These are phyloP conservation scores for Leptopilina boulardi DNA, from an alignment of 1,140 invertebrate species.

Conservation along the genomic window DNA sequence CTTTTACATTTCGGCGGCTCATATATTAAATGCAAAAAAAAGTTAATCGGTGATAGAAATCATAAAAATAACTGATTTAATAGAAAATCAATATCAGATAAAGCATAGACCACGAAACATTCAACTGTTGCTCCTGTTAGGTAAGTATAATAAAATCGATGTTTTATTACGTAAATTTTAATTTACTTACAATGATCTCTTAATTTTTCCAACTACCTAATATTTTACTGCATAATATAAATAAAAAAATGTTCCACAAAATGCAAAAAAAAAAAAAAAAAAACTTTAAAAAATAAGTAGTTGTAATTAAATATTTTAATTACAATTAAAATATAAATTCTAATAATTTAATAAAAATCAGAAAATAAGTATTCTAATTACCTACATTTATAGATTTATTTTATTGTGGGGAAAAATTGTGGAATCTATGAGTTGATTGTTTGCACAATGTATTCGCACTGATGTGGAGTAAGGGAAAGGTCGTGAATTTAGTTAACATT, in stretches of 20 bases:
- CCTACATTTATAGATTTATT: background rate
- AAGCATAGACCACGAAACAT: background rate
- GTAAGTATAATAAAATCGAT: background rate
- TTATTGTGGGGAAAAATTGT: background rate
- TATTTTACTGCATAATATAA: no score
- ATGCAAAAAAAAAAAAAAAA: background rate
- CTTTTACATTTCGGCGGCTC: no score
- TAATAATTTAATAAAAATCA: background rate
- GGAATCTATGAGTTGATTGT: background rate
- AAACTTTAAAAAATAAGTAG: no score
- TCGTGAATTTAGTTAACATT: background rate
- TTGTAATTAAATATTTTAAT: background rate
- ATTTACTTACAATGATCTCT: background rate
- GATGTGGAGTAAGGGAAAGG: background rate
- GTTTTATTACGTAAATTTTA: background rate
- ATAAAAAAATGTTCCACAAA: no score
- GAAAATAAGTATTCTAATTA: no score
- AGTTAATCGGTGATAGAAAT: background rate
- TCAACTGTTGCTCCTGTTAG: constrained; percentile 9
- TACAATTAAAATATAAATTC: background rate
- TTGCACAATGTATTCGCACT: background rate
- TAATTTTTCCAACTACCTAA: background rate
- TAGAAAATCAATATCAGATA: constrained; percentile 1
- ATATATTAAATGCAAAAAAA: background rate
- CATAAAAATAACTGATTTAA: background rate